These are phyloP conservation scores for Diprion similis DNA, from an alignment of 1,140 invertebrate genomes.

Conservation along the genomic window DNA sequence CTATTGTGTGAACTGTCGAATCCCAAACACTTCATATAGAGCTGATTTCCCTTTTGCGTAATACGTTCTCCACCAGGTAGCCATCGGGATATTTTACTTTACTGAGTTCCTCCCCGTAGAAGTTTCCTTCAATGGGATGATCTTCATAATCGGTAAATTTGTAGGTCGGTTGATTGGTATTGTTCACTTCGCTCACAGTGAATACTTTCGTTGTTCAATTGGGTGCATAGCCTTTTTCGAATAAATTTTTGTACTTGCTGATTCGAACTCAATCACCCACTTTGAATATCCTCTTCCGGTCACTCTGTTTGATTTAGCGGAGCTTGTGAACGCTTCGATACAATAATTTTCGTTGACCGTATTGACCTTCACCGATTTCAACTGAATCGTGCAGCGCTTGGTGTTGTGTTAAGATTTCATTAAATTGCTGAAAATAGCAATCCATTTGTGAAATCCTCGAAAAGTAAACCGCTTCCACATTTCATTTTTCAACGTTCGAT, in stretches of 20 bases:
- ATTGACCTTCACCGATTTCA: constrained; percentile 13
- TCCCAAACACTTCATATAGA: constrained; percentile 50
- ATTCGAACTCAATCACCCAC: no score
- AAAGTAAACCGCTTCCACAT: constrained; percentile 6
- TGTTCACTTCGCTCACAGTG: neutral
- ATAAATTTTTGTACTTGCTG: neutral
- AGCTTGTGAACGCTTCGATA: no score
- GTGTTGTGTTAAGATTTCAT: constrained; percentile 53
- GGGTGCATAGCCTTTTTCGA: constrained; percentile 3
- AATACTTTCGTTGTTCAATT: neutral
- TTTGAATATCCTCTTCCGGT: no score
- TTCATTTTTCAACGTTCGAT: neutral
- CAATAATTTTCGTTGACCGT: no score
- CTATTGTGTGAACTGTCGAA: constrained; percentile 40
- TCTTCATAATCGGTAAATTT: neutral
- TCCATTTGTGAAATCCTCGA: constrained; percentile 34
- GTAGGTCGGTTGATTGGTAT: neutral
- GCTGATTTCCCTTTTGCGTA: constrained; percentile 37
- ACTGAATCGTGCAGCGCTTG: constrained; percentile 13
- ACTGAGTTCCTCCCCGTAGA: neutral
- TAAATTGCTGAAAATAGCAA: constrained; percentile 47
- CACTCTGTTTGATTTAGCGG: no score
- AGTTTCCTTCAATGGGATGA: neutral
- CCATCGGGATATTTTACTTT: constrained; percentile 39
- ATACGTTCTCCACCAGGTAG: constrained; percentile 48